Conservation (phyloP, 2,797 vertebrate species). For the Eleutherodactylus coqui region DNA sequence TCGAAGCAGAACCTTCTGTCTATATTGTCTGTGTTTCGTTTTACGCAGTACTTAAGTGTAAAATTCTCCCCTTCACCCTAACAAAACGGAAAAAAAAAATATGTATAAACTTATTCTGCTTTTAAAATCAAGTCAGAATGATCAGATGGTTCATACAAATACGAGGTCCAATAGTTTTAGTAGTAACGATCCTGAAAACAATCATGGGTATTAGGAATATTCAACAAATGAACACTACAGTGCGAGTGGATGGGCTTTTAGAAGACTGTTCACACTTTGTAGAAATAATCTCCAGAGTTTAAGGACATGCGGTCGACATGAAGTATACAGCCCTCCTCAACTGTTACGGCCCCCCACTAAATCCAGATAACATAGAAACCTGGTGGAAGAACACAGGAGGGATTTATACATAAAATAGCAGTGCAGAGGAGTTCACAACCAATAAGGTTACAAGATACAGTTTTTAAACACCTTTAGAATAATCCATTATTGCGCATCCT, state of each 20-base stretch:
- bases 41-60: constrained; percentile 86
- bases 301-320: not conserved
- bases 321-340: too few species aligned
- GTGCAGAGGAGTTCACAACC: too few species aligned
- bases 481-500: not conserved
- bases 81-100: constrained; percentile 64
- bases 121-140: not conserved
- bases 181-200: not conserved
- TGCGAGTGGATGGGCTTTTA: not conserved
- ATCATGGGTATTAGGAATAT: too few species aligned
- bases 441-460: too few species aligned
- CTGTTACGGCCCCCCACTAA: not conserved
- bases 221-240: not conserved
- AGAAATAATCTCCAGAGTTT: not conserved
- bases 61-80: constrained; percentile 92
- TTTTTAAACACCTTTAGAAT: not conserved
- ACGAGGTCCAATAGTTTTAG: not conserved
- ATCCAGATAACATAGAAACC: not conserved
- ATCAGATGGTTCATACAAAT: not conserved
- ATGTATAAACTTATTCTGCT: not conserved
- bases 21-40: constrained; percentile 85
- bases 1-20: constrained; percentile 97
- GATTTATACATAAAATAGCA: not conserved
- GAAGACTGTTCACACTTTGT: not conserved
- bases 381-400: not conserved